Evolutionary conservation across 2,113 vertebrate genomes (phyloP).

Genomic region (Hemibates koningsi): DNA sequence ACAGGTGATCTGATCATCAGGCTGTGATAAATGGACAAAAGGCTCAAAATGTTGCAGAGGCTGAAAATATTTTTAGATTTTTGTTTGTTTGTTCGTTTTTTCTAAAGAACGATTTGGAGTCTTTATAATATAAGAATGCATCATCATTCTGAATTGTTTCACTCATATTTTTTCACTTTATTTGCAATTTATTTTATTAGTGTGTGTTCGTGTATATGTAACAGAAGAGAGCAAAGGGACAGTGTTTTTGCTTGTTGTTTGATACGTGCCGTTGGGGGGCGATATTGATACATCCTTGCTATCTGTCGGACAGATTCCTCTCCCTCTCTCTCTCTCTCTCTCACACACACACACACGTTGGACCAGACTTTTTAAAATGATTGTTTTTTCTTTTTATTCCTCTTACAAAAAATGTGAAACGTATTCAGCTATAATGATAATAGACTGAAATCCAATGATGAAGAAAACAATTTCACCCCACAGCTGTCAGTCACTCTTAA

Average conservation of each 20-base stretch:
- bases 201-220: not conserved
- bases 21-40: not conserved
- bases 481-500: not conserved
- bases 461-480: not conserved
- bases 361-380: not conserved
- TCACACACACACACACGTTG: not conserved
- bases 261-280: constrained; percentile 41
- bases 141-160: not conserved
- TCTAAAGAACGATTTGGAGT: not conserved
- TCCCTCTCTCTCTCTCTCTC: accelerated
- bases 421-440: not conserved
- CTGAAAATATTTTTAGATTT: not conserved
- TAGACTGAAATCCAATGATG: not conserved
- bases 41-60: not conserved
- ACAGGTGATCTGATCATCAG: not conserved
- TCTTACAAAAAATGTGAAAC: not conserved
- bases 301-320: not conserved
- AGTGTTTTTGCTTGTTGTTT: not conserved
- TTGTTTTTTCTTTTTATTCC: not conserved
- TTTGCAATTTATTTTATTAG: not conserved
- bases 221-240: not conserved
- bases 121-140: not conserved
- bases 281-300: constrained; percentile 27
- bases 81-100: not conserved
- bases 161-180: not conserved